Percentiles rank a stretch among this genome's conserved stretches.
Conservation (phyloP, 2,888 invertebrate genomes). For the Plemyria rubiginata region DNA sequence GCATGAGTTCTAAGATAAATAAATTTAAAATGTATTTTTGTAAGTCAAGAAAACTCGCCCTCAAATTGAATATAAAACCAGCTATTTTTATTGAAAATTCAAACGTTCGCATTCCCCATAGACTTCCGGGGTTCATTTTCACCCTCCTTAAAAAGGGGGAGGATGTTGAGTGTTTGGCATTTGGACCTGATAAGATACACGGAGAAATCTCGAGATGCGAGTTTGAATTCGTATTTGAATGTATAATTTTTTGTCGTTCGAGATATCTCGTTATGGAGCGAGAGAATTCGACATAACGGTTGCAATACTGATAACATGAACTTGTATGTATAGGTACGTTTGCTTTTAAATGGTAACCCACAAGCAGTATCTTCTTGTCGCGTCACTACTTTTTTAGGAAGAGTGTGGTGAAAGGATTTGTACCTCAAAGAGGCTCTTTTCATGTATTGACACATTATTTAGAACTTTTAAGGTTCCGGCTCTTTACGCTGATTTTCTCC, state of each 20-base stretch:
- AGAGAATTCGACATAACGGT: background rate
- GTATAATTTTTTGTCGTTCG: constrained; percentile 9
- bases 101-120: constrained; percentile 30
- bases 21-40: background rate
- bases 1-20: background rate
- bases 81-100: constrained; percentile 50
- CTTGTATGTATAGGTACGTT: no score
- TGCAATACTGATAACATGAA: background rate
- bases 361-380: no score
- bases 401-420: no score
- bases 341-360: no score
- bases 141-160: background rate
- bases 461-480: no score
- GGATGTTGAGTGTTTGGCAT: constrained; percentile 20
- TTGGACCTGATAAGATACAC: constrained; percentile 27
- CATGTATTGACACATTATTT: no score
- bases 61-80: constrained; percentile 22
- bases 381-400: no score
- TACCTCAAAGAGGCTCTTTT: no score
- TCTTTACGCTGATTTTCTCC: no score
- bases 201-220: constrained; percentile 16
- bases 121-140: constrained; percentile 19
- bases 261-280: background rate
- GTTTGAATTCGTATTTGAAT: constrained; percentile 5
- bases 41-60: background rate